These are phyloP conservation scores for Linyphia triangularis DNA, from an alignment of 2,888 invertebrate species.

Conservation along the genomic window DNA sequence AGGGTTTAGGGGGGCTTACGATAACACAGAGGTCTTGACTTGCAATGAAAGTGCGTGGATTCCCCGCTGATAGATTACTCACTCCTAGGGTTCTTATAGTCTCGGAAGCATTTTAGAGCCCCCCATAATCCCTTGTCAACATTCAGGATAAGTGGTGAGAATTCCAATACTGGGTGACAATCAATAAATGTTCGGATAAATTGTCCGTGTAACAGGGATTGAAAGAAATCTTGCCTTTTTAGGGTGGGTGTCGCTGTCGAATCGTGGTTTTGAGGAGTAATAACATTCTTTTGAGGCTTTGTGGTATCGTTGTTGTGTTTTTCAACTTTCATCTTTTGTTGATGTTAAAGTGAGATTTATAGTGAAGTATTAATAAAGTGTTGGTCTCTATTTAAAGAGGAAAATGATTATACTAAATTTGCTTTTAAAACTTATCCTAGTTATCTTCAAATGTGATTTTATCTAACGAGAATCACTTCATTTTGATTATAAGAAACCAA, in stretches of 20 bases:
- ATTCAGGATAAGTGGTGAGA: constrained; percentile 46
- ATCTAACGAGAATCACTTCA: too few species aligned
- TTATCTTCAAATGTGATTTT: too few species aligned
- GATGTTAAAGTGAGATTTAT: not conserved
- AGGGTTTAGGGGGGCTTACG: constrained; percentile 34
- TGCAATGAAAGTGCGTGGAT: constrained; percentile 73
- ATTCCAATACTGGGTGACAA: constrained; percentile 20
- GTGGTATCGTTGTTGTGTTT: not conserved
- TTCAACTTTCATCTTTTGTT: too few species aligned
- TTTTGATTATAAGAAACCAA: too few species aligned
- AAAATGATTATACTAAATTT: too few species aligned
- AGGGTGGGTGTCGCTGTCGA: not conserved
- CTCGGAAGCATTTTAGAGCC: constrained; percentile 40
- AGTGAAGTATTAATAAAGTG: not conserved
- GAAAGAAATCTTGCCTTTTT: not conserved
- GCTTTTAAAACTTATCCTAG: too few species aligned
- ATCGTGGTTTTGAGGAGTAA: not conserved
- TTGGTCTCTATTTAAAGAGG: not conserved
- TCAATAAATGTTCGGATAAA: constrained; percentile 60
- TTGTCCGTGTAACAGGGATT: constrained; percentile 33
- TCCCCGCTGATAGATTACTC: constrained; percentile 74
- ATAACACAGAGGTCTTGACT: constrained; percentile 73
- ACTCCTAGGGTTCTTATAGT: constrained; percentile 42
- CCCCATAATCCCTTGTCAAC: constrained; percentile 70
- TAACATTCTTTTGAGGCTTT: not conserved